Conservation (phyloP, 1,140 invertebrate species). For the Sminthurides bifidus region DNA sequence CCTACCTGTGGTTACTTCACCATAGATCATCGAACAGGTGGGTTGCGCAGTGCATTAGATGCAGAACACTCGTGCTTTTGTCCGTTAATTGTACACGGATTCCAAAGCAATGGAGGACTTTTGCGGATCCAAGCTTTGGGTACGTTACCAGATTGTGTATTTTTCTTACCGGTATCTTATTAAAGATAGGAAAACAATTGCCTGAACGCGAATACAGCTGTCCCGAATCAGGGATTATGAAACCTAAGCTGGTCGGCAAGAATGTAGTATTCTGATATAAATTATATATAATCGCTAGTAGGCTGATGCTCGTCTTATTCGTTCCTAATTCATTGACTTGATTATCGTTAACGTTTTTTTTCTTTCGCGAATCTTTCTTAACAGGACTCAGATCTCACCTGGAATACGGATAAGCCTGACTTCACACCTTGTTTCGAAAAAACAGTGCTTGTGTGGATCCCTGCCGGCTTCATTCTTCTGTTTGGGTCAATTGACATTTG, state of each 20-base stretch:
- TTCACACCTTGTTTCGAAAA: constrained; percentile 41
- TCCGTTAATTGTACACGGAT: too few species aligned
- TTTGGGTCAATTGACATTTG: constrained; percentile 61
- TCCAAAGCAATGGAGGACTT: constrained; percentile 10
- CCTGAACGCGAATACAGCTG: background rate
- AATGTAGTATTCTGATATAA: background rate
- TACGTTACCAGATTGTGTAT: background rate
- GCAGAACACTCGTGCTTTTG: too few species aligned
- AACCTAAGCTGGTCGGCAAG: background rate
- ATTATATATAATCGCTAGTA: background rate
- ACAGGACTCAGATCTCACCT: constrained; percentile 35
- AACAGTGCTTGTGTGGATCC: constrained; percentile 59
- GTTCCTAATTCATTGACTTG: background rate
- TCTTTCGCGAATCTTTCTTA: background rate
- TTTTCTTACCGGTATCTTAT: background rate
- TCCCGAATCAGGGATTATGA: background rate
- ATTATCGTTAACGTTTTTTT: background rate
- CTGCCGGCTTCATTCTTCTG: constrained; percentile 71
- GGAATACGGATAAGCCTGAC: constrained; percentile 38
- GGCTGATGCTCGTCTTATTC: background rate
- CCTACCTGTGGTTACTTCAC: too few species aligned
- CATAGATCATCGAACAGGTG: too few species aligned
- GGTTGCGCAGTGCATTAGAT: too few species aligned
- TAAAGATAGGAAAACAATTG: background rate
- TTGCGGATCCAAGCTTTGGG: constrained; percentile 4